Conservation (phyloP, 2,113 vertebrate genomes). For the Rhegmatorhina hoffmannsi region DNA sequence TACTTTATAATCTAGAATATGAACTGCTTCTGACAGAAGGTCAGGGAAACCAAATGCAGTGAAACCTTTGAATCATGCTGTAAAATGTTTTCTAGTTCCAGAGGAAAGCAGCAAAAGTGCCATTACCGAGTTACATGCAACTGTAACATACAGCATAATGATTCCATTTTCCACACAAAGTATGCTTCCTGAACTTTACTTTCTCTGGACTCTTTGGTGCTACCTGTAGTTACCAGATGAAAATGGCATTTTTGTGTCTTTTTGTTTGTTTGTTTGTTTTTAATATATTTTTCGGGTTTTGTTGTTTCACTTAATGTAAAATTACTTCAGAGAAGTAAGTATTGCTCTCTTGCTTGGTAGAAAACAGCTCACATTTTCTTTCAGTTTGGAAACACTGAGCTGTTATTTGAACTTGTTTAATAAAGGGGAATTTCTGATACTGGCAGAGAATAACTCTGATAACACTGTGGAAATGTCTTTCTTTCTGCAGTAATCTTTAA, state of each 20-base stretch:
- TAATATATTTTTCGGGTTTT: neutral
- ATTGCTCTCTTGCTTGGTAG: neutral
- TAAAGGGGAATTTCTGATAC: slow-evolving; percentile 40
- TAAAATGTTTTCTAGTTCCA: neutral
- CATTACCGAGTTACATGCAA: neutral
- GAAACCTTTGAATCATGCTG: neutral
- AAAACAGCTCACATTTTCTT: slow-evolving; percentile 17
- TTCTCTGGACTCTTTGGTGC: neutral
- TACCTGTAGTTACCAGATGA: neutral
- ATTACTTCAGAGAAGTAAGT: neutral
- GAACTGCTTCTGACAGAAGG: neutral
- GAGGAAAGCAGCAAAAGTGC: neutral
- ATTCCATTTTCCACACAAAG: neutral
- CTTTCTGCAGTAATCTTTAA: neutral
- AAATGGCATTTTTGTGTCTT: neutral
- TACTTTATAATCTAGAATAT: neutral
- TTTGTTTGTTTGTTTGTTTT: neutral
- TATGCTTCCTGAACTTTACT: neutral
- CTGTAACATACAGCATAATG: neutral
- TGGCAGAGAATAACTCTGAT: neutral
- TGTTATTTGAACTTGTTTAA: slow-evolving; percentile 44
- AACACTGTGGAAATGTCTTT: slow-evolving; percentile 11
- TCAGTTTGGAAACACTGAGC: slow-evolving; percentile 17
- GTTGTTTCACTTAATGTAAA: slow-evolving; percentile 1
- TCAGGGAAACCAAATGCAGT: neutral